Conservation (phyloP, 2,888 invertebrate genomes). For the Sylvicola cinctus region DNA sequence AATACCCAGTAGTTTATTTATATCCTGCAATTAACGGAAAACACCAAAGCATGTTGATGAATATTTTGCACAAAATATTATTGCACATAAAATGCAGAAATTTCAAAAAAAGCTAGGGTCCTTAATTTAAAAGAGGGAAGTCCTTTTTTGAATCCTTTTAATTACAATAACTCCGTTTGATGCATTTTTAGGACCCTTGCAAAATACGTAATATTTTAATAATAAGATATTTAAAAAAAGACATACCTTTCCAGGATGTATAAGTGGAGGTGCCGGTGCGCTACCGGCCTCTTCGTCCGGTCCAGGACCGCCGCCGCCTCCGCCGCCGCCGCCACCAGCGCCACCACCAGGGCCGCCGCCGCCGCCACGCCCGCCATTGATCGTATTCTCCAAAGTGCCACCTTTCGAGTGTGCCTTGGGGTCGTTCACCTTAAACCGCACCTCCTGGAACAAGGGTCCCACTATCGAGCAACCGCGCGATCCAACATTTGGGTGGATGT, state of each 20-base stretch:
- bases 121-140: too few relatives aligned
- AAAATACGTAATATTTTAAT: neutral
- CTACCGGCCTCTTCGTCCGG: conserved; percentile 35
- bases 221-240: neutral
- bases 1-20: conserved; percentile 78
- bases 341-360: conserved; percentile 35
- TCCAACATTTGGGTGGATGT: conserved; percentile 27
- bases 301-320: conserved; percentile 15
- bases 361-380: conserved; percentile 56
- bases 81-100: too few relatives aligned
- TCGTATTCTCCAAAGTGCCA: conserved; percentile 76
- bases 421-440: conserved; percentile 87
- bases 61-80: too few relatives aligned
- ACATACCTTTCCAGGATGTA: conserved; percentile 64
- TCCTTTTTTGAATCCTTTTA: too few relatives aligned
- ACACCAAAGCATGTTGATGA: neutral
- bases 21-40: conserved; percentile 37
- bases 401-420: conserved; percentile 87
- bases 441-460: conserved; percentile 62
- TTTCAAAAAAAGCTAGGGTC: too few relatives aligned
- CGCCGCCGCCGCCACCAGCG: conserved; percentile 18
- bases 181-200: too few relatives aligned
- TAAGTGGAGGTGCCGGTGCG: conserved; percentile 45
- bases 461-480: conserved; percentile 37
- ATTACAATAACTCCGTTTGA: too few relatives aligned